These are phyloP conservation scores for Pollimyrus isidori DNA, from an alignment of 2,113 vertebrate species.

Conservation along the genomic window DNA sequence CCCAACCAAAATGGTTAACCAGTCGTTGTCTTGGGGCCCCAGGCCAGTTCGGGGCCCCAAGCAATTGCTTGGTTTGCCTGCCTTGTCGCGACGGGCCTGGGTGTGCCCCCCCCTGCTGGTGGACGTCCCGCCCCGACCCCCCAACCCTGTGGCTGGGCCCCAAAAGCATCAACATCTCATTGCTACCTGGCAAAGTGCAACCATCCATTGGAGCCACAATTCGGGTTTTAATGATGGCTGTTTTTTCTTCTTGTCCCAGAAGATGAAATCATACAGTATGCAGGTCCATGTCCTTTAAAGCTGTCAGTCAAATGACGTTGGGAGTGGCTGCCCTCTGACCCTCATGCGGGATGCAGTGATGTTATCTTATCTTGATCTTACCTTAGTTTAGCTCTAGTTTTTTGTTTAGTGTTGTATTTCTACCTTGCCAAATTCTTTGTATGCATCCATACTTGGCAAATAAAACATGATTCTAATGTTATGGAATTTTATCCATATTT, in stretches of 20 bases:
- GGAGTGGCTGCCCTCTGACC: conserved; percentile 59
- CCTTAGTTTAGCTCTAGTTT: neutral
- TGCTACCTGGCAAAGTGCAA: conserved; percentile 69
- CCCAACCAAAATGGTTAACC: too few relatives aligned
- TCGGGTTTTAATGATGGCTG: conserved; percentile 86
- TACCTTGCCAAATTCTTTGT: neutral
- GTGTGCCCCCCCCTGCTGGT: conserved; percentile 13
- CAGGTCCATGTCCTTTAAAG: conserved; percentile 70
- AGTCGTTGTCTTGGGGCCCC: too few relatives aligned
- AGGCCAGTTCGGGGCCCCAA: too few relatives aligned
- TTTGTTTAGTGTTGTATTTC: neutral
- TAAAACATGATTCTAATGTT: conserved; percentile 28
- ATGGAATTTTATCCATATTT: neutral
- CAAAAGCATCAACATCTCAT: conserved; percentile 66
- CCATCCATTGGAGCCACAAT: conserved; percentile 77
- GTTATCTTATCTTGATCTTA: neutral
- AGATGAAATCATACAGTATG: conserved; percentile 61
- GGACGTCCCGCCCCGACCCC: conserved; percentile 38
- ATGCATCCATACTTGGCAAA: neutral
- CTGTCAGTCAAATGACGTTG: conserved; percentile 67
- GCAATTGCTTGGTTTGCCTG: too few relatives aligned
- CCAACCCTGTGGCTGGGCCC: conserved; percentile 51
- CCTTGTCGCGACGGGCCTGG: too few relatives aligned
- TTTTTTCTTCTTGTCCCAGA: conserved; percentile 64
- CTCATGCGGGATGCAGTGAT: conserved; percentile 35